Percentiles rank a stretch among this genome's conserved stretches.
Evolutionary conservation across 1,140 invertebrate genomes (phyloP).

Genomic region (Halictus rubicundus): DNA sequence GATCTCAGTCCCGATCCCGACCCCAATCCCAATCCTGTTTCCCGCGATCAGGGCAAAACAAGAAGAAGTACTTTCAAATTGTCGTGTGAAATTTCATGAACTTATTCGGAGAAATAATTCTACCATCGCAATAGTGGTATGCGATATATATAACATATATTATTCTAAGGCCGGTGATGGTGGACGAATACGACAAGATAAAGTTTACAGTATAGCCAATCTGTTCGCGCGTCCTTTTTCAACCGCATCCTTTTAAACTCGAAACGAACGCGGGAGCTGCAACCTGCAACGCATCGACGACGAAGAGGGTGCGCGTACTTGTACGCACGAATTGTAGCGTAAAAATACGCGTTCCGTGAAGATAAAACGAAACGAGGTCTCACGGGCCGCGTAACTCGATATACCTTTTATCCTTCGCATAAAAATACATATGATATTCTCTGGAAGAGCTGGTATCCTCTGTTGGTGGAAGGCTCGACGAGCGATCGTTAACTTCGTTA

Average conservation of each 20-base stretch:
- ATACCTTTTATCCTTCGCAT: constrained; percentile 12
- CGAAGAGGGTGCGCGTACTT: not conserved
- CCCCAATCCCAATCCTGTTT: too few relatives aligned
- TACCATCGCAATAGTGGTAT: too few relatives aligned
- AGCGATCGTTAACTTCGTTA: not conserved
- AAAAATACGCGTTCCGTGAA: constrained; percentile 30
- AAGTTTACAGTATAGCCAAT: too few relatives aligned
- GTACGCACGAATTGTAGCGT: constrained; percentile 28
- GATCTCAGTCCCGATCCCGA: too few relatives aligned
- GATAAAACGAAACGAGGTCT: constrained; percentile 28
- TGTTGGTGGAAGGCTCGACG: not conserved
- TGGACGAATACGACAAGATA: not conserved
- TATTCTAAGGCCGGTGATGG: too few relatives aligned
- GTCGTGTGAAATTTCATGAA: too few relatives aligned
- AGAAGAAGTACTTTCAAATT: too few relatives aligned
- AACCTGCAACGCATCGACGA: not conserved
- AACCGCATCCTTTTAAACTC: not conserved
- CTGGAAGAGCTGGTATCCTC: not conserved
- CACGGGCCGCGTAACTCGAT: constrained; percentile 18
- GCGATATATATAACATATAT: too few relatives aligned
- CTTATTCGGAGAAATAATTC: too few relatives aligned
- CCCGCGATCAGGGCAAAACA: too few relatives aligned
- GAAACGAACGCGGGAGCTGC: constrained; percentile 11
- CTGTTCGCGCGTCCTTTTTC: not conserved
- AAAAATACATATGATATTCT: constrained; percentile 17